Base-by-base conservation (phyloP, 1,140 invertebrate genomes). In the Nebria ingens region DNA sequence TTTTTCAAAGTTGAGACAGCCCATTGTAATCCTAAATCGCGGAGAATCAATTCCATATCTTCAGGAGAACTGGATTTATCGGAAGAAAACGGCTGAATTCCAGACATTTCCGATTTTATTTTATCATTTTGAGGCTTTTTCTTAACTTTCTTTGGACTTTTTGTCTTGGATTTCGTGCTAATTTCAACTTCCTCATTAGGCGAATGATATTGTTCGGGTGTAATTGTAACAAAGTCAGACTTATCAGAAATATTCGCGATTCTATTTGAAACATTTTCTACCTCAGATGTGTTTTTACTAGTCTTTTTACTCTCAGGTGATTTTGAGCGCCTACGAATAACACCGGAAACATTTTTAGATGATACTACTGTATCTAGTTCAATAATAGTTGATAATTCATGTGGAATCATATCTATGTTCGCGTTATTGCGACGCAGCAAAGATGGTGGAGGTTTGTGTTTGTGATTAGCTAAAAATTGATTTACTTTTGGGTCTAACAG, bases 331-430 rank as follows among this genome's bases (percentile, higher is more conserved):
- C 17, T 9, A 12, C 3, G 9, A 9, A 45, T 4, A 9, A 34
- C n/a, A 12, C 17, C 40, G 3, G 40, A 45, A 11, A 45, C 21
- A 53, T 62, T 61, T 29, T 71, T 74, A 64, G 29, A 50, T 13
- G 61, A 69, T 34, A 77, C 75, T 2, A 78, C 77, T 4, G 79
- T 80, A 64, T 81, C 80, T 2, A 80, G 73, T 73, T 85, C 82
- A 2, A 78, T 67, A 42, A 85, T 83, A 3, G 81, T 83, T 9
- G 82, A 84, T 15, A 84, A 67, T 63, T 85, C 82, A 59, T 82
- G 81, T 2, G 77, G 75, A 23, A 71, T 61, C 19, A 71, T 57
- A 21, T 61, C 58, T 52, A 76, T 72, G 65, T 63, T 66, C 68
- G 25, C 61, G 61, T 64, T 72, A 11, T 51, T 57, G 4, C 51